Evolutionary conservation across 2,113 vertebrate species (phyloP).

Genomic region (Hemibagrus wyckioides): DNA sequence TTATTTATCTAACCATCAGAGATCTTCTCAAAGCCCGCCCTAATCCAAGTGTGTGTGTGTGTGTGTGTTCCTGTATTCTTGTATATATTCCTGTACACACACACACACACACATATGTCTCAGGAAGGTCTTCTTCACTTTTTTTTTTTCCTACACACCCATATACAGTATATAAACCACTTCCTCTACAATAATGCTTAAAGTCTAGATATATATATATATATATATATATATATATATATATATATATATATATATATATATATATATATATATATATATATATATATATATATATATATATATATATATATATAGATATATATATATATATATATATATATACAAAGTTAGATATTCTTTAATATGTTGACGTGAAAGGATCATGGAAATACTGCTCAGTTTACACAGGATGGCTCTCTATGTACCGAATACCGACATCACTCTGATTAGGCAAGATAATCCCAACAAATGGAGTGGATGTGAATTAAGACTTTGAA

Average conservation of each 20-base stretch:
- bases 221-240: no score
- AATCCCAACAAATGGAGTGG: slow-evolving; percentile 19
- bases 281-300: no score
- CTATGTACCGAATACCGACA: not conserved
- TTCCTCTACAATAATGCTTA: not conserved
- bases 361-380: not conserved
- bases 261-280: no score
- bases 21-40: slow-evolving; percentile 8
- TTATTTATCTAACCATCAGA: slow-evolving; percentile 34
- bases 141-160: no score
- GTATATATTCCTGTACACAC: not conserved
- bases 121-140: no score
- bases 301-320: no score
- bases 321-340: no score
- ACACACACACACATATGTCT: no score
- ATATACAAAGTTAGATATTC: not conserved
- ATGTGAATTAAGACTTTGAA: slow-evolving; percentile 32
- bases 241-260: no score
- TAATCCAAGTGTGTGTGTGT: not conserved
- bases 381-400: not conserved
- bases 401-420: not conserved
- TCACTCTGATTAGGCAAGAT: slow-evolving; percentile 11
- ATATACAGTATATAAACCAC: no score
- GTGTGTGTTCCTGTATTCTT: not conserved
- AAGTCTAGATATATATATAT: not conserved